phyloP scores from a whole-genome alignment of 2,888 invertebrate genomes.

The Encarsia formosa region DNA sequence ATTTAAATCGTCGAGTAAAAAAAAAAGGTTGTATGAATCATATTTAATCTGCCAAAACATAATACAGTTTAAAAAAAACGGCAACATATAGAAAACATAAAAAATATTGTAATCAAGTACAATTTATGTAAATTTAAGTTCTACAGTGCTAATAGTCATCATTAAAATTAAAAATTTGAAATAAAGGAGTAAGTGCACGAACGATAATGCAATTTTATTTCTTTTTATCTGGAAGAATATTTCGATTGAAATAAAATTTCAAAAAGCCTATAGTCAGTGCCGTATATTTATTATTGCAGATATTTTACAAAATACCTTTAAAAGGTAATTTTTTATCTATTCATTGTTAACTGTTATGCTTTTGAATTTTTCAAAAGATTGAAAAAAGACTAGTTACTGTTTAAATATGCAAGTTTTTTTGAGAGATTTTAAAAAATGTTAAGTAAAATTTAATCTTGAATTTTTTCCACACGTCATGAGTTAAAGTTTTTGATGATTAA shows the following conservation, averaged over 20 bases:
- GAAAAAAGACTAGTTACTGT: no score
- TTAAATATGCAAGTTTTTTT: no score
- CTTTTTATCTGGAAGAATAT: conserved; percentile 6
- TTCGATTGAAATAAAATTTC: conserved; percentile 4
- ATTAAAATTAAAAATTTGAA: conserved; percentile 18
- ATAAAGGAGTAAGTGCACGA: conserved; percentile 27
- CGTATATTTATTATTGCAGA: no score
- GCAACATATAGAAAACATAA: conserved; percentile 16
- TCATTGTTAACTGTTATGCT: no score
- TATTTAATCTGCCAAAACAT: conserved; percentile 23
- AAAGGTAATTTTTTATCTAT: no score
- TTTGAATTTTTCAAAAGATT: no score
- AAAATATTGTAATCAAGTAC: conserved; percentile 23
- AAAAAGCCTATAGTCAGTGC: no score
- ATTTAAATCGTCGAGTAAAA: conserved; percentile 14
- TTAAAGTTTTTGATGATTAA: no score
- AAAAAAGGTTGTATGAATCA: conserved; percentile 26
- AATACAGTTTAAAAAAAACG: conserved; percentile 15
- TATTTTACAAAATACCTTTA: no score
- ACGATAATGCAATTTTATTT: conserved; percentile 18
- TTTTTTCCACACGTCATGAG: no score
- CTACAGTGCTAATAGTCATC: conserved; percentile 14
- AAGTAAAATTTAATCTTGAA: no score
- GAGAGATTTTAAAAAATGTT: no score
- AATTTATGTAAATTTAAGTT: conserved; percentile 24